Evolutionary conservation across 2,888 invertebrate genomes (phyloP), one percentile per base, ranked within the genome.

Genomic region (Xestoiulus laeticollis): DNA sequence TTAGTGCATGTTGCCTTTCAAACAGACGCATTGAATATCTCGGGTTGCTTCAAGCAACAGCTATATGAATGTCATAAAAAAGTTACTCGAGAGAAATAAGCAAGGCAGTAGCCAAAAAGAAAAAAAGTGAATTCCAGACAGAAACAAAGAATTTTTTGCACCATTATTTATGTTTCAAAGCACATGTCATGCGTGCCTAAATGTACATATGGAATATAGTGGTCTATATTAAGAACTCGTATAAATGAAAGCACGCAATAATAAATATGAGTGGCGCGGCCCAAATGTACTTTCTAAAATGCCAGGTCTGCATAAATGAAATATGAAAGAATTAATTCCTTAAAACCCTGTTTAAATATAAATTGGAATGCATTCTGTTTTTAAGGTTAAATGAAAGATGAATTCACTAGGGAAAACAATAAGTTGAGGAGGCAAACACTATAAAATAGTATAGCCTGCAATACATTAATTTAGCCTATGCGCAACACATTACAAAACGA

Each of bases 101-200:
- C 26, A 26, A 68, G 68, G 26, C 26, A 68, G 6, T 10, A 68
- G 26, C 22, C 68, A 68, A 68, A 68, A 68, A 68, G 22, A 68
- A 68, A 59, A n/a, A n/a, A 19, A n/a, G 59, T 59, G 22, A 26
- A 68, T 68, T 26, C 68, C 26, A 68, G 68, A 68, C 68, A 68
- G 68, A 68, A 68, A 68, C 68, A 68, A 68, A n/a, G 68, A 12
- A 22, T 68, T 68, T 68, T 68, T 68, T 68, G 8, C 68, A 26
- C 12, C 26, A 12, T 68, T 68, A 68, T 68, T 68, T 68, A 68
- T 68, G 68, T 68, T n/a, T 26, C 26, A 68, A 68, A 68, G 26
- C 68, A 68, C 26, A 68, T 68, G 68, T 68, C 68, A 68, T 26
- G 68, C 68, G 68, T 26, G 68, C 26, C 68, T 68, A 26, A 68